Conservation (phyloP, 2,113 vertebrate genomes). For the Meriones unguiculatus region DNA sequence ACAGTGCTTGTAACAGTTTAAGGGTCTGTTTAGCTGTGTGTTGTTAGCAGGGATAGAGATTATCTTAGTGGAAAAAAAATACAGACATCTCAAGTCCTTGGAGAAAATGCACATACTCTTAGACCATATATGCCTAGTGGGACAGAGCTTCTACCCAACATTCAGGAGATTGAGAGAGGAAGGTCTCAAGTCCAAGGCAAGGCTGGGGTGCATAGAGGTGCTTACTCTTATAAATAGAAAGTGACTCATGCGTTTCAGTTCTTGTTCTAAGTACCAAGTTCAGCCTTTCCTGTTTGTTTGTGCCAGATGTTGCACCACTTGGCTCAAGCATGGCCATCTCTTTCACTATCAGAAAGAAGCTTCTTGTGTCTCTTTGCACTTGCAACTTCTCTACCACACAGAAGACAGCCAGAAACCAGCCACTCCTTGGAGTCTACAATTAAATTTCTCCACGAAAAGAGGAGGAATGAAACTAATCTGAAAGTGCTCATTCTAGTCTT, state of each 20-base stretch:
- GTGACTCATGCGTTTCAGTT: neutral
- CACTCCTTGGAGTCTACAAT: neutral
- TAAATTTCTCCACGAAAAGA: neutral
- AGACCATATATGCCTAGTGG: neutral
- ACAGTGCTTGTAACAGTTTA: slow-evolving; percentile 46
- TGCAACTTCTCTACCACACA: neutral
- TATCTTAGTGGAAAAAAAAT: neutral
- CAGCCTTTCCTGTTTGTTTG: neutral
- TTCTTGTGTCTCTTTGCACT: neutral
- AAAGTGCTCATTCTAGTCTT: neutral
- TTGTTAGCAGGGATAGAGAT: slow-evolving; percentile 39
- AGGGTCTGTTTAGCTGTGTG: slow-evolving; percentile 63
- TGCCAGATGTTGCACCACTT: neutral
- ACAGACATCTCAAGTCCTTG: neutral
- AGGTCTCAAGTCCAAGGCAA: neutral
- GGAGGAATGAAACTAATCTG: neutral
- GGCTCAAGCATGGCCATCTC: neutral
- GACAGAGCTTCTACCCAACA: neutral
- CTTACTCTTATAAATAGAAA: neutral
- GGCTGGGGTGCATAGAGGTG: neutral
- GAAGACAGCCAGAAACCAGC: neutral
- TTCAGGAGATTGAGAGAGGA: neutral
- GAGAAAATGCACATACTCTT: neutral
- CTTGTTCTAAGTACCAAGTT: neutral
- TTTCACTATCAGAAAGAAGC: neutral